Conservation (phyloP, 2,113 vertebrate species). For the Sialia sialis region DNA sequence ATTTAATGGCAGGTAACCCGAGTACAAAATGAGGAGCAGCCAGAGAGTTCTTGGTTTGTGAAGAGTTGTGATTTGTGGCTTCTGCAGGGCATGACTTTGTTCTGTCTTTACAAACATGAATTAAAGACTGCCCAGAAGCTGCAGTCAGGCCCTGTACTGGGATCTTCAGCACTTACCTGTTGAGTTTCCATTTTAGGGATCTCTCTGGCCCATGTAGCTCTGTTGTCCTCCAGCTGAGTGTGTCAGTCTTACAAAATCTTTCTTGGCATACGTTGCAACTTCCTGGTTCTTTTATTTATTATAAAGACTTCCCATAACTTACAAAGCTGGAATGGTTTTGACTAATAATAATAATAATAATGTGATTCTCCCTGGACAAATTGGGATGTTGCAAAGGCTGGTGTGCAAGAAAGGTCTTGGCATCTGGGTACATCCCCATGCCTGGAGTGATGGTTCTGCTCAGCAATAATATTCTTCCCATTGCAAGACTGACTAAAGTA, state of each 20-base stretch:
- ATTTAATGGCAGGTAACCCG: background rate
- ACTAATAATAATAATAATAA: background rate
- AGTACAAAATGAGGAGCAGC: background rate
- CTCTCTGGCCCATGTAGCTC: conserved; percentile 3
- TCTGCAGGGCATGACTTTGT: background rate
- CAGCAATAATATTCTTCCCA: conserved; percentile 72
- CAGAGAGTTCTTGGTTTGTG: conserved; percentile 30
- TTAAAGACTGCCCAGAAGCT: conserved; percentile 21
- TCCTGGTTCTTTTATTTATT: background rate
- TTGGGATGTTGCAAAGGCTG: conserved; percentile 14
- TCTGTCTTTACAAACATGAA: conserved; percentile 9
- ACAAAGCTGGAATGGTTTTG: background rate
- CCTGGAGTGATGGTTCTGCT: conserved; percentile 65
- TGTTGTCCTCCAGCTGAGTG: background rate
- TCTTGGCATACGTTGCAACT: background rate
- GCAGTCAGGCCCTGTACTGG: background rate
- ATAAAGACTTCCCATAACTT: background rate
- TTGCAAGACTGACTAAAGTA: conserved; percentile 46
- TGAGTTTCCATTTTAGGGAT: background rate
- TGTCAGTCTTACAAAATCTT: background rate
- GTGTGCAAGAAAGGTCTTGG: background rate
- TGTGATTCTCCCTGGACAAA: conserved; percentile 1
- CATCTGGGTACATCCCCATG: background rate
- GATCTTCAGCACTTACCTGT: background rate
- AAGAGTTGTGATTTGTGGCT: background rate